These are phyloP conservation scores for Erpetoichthys calabaricus DNA, from an alignment of 2,797 vertebrate species.

Conservation along the genomic window DNA sequence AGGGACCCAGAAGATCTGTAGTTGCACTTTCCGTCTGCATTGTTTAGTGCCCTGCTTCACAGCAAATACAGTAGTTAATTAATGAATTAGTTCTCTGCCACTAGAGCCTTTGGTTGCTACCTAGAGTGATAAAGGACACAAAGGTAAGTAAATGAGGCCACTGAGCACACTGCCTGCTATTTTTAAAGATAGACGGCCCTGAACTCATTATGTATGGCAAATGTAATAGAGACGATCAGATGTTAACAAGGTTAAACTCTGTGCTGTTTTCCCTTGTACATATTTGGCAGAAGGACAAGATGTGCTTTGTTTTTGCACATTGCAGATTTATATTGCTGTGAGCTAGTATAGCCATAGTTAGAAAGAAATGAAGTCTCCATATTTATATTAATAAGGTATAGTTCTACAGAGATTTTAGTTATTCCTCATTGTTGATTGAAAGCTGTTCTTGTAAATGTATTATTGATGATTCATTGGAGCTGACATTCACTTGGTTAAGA, in stretches of 20 bases:
- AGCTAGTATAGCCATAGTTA: neutral
- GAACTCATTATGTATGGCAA: constrained; percentile 17
- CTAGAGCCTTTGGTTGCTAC: constrained; percentile 39
- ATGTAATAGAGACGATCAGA: neutral
- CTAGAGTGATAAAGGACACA: constrained; percentile 34
- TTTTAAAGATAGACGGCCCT: constrained; percentile 22
- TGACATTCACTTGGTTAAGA: constrained; percentile 21
- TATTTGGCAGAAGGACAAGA: neutral
- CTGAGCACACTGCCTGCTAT: constrained; percentile 26
- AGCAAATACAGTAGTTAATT: constrained; percentile 65
- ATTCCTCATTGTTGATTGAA: neutral
- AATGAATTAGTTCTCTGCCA: constrained; percentile 58
- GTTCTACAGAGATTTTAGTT: neutral
- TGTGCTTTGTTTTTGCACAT: neutral
- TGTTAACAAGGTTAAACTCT: neutral
- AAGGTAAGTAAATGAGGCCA: constrained; percentile 52
- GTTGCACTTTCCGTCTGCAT: constrained; percentile 41
- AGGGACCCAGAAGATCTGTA: constrained; percentile 43
- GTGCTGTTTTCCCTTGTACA: neutral
- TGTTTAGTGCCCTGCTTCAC: constrained; percentile 58
- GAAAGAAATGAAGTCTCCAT: neutral
- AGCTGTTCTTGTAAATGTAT: neutral
- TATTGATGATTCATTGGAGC: constrained; percentile 19
- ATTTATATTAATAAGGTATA: neutral
- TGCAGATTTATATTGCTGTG: neutral